A percentile compares a stretch with the other conserved stretches of the same genome.
These are phyloP conservation scores for Tipula lateralis DNA, from an alignment of 2,888 invertebrate genomes.

Conservation along the genomic window DNA sequence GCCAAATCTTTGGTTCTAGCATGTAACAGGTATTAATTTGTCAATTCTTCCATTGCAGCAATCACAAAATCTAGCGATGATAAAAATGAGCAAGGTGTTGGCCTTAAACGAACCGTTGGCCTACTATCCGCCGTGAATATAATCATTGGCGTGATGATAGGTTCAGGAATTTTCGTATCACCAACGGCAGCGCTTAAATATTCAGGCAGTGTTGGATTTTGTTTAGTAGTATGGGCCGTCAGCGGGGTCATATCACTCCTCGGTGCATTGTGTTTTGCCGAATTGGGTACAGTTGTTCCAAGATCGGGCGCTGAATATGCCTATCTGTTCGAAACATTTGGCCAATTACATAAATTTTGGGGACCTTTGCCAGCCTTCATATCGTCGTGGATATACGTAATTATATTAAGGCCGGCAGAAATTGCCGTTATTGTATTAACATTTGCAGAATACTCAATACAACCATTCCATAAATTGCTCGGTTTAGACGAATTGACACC, in stretches of 20 bases:
- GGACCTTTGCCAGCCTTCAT: constrained; percentile 70
- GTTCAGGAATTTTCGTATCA: constrained; percentile 83
- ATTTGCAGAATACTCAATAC: constrained; percentile 69
- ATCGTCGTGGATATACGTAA: constrained; percentile 72
- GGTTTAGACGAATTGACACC: constrained; percentile 48
- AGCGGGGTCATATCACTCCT: constrained; percentile 75
- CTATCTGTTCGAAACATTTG: constrained; percentile 70
- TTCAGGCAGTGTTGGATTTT: constrained; percentile 75
- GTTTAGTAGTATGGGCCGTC: constrained; percentile 70
- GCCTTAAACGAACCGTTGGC: constrained; percentile 69
- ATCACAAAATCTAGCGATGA: constrained; percentile 37
- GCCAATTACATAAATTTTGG: constrained; percentile 62
- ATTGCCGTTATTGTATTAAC: constrained; percentile 71
- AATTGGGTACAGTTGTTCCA: constrained; percentile 72
- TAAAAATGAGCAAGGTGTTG: constrained; percentile 50
- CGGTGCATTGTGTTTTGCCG: constrained; percentile 75
- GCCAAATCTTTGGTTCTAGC: not conserved
- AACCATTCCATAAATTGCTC: constrained; percentile 53
- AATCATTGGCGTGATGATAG: constrained; percentile 85
- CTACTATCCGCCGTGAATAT: constrained; percentile 75
- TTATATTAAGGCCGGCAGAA: constrained; percentile 70
- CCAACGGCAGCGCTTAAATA: constrained; percentile 69
- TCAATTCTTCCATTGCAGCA: not conserved
- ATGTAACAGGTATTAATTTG: not conserved
- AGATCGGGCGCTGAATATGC: constrained; percentile 78